Percentiles rank a stretch among this genome's conserved stretches.
phyloP scores from a whole-genome alignment of 2,797 vertebrate species.

The Tenualosa ilisha region DNA sequence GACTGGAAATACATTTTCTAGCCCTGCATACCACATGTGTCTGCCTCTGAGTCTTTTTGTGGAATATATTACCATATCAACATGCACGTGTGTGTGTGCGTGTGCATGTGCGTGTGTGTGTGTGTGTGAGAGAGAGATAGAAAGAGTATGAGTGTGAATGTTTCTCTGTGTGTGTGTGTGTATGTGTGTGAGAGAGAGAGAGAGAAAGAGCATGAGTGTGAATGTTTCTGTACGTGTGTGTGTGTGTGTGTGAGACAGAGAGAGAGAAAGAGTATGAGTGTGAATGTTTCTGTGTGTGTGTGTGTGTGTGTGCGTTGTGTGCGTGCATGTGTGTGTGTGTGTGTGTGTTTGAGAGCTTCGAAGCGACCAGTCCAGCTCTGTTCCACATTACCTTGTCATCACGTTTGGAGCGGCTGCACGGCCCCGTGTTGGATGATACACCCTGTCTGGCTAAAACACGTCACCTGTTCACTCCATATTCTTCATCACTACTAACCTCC shows the following conservation, averaged over 20 bases:
- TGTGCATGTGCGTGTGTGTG: background rate
- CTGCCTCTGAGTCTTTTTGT: background rate
- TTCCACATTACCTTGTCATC: no score
- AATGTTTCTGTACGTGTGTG: background rate
- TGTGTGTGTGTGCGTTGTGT: background rate
- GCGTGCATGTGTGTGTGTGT: background rate
- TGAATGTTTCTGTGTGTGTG: no score
- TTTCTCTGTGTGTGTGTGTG: background rate
- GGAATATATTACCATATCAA: background rate
- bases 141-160: background rate
- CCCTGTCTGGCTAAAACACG: background rate
- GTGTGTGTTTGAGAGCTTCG: no score
- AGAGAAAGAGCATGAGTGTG: background rate
- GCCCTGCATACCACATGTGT: background rate
- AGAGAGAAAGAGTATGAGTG: no score
- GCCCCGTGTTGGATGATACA: background rate
- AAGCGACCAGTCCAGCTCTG: no score
- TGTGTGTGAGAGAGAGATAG: background rate
- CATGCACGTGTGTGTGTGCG: background rate
- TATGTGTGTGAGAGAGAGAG: no score
- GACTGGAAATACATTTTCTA: background rate
- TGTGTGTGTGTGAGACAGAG: conserved; percentile 2
- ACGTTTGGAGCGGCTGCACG: no score
- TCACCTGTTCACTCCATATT: background rate
- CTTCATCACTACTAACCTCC: background rate